Base-by-base conservation (phyloP, 1,140 invertebrate species). In the Drosophila ananassae region DNA sequence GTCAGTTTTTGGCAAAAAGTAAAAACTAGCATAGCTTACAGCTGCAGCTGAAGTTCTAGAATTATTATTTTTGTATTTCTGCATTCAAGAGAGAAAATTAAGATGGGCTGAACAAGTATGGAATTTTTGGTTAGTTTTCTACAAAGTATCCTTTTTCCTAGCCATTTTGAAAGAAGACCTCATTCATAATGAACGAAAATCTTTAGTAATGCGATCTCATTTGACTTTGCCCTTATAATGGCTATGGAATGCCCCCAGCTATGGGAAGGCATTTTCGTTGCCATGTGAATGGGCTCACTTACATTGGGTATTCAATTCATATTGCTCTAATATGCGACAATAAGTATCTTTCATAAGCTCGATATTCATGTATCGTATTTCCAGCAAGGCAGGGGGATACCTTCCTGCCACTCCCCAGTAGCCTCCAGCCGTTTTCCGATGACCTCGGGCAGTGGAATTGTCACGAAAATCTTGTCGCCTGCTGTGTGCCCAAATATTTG, bases 401-500 rank as follows among this genome's bases (percentile, higher is more conserved):
- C 13, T 13, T 10, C 47, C 13, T 17, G 1, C 2, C 2, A 10
- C 12, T 8, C 1, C 12, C n/a, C 9, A 5, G 10, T 6, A 41
- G 10, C 34, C 50, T 8, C 17, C 39, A 7, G 6, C 21, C 64
- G 25, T 52, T 63, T 76, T 71, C 71, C 22, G 72, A 47, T 84
- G 80, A 84, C 71, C 76, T 79, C 54, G 67, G 62, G 62, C 78
- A 72, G 12, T 41, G 12, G 56, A 64, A 67, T 34, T 63, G 71
- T 68, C 41, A 50, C 66, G 64, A 67, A 37, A 67, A 64, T 50
- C 30, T 37, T 51, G 73, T 39, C 78, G 78, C 79, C 78, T 53
- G 78, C 79, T 81, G 78, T 73, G 73, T 46, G 58, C 60, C 52
- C 34, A 71, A 79, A 75, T 71, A 75, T 79, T 69, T 74, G 44